Evolutionary conservation across 2,113 vertebrate species (phyloP).

Genomic region (Sisor rabdophorus): DNA sequence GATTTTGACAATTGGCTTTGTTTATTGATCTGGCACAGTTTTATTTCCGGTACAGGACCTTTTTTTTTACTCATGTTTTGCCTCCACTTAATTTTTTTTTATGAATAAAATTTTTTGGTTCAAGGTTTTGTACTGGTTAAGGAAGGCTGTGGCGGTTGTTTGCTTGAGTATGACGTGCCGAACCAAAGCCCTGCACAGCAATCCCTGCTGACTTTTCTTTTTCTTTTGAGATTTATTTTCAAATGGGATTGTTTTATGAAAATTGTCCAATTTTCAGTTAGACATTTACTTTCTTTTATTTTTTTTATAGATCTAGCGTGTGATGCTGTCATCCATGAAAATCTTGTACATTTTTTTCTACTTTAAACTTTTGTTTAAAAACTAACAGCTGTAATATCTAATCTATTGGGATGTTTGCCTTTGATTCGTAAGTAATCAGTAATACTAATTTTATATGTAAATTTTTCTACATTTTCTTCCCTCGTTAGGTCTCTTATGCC

Average conservation of each 20-base stretch:
- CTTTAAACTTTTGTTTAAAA: constrained; percentile 17
- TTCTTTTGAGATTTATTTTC: constrained; percentile 23
- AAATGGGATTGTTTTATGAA: constrained; percentile 28
- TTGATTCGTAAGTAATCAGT: neutral
- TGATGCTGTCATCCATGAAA: constrained; percentile 26
- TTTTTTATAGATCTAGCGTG: constrained; percentile 6
- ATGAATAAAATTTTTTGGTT: neutral
- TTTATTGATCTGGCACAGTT: constrained; percentile 39
- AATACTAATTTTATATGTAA: neutral
- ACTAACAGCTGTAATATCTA: constrained; percentile 17
- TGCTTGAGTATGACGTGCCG: constrained; percentile 53
- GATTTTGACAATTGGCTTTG: constrained; percentile 37
- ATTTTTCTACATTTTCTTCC: neutral
- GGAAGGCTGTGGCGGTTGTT: constrained; percentile 12
- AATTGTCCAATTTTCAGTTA: constrained; percentile 40
- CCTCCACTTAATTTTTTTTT: neutral
- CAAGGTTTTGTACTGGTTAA: constrained; percentile 14
- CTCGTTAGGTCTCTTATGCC: constrained; percentile 87
- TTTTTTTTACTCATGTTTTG: constrained; percentile 26
- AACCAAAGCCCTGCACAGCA: constrained; percentile 51
- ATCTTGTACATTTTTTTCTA: constrained; percentile 19
- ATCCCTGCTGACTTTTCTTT: constrained; percentile 39
- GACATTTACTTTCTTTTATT: neutral
- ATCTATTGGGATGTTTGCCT: constrained; percentile 28
- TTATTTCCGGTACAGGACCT: constrained; percentile 55